phyloP scores from a whole-genome alignment of 2,888 invertebrate genomes.

The Diaprepes abbreviatus region DNA sequence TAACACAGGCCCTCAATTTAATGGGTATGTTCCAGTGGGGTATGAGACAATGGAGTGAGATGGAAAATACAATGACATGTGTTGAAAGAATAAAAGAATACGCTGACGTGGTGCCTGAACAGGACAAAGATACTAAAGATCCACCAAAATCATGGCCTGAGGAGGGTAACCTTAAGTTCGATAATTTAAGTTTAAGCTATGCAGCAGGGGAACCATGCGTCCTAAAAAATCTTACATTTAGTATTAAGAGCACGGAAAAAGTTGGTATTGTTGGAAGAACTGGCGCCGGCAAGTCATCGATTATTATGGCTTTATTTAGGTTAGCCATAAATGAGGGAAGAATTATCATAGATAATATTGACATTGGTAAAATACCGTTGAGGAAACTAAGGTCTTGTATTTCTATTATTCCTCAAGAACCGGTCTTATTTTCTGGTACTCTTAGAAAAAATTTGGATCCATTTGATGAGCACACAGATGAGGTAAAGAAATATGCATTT shows the following conservation, averaged over 20 bases:
- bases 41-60: slow-evolving; percentile 74
- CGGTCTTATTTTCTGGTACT: slow-evolving; percentile 67
- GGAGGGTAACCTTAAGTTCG: slow-evolving; percentile 69
- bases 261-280: slow-evolving; percentile 68
- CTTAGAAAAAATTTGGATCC: too few relatives aligned
- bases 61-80: slow-evolving; percentile 82
- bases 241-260: slow-evolving; percentile 72
- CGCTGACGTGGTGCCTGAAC: too few relatives aligned
- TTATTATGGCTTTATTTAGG: slow-evolving; percentile 84
- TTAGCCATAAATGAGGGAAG: slow-evolving; percentile 82
- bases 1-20: slow-evolving; percentile 71
- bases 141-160: slow-evolving; percentile 76
- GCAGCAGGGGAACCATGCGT: slow-evolving; percentile 78
- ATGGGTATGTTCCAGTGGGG: slow-evolving; percentile 78
- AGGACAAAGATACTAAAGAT: too few relatives aligned
- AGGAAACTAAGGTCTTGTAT: slow-evolving; percentile 81
- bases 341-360: slow-evolving; percentile 84
- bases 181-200: slow-evolving; percentile 77
- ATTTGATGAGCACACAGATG: too few relatives aligned
- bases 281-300: slow-evolving; percentile 85
- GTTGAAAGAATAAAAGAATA: too few relatives aligned
- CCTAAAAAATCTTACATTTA: slow-evolving; percentile 77
- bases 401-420: slow-evolving; percentile 89
- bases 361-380: slow-evolving; percentile 78
- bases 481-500: too few relatives aligned